These are phyloP conservation scores for Itoplectis maculator DNA, from an alignment of 2,888 invertebrate species.

Conservation along the genomic window DNA sequence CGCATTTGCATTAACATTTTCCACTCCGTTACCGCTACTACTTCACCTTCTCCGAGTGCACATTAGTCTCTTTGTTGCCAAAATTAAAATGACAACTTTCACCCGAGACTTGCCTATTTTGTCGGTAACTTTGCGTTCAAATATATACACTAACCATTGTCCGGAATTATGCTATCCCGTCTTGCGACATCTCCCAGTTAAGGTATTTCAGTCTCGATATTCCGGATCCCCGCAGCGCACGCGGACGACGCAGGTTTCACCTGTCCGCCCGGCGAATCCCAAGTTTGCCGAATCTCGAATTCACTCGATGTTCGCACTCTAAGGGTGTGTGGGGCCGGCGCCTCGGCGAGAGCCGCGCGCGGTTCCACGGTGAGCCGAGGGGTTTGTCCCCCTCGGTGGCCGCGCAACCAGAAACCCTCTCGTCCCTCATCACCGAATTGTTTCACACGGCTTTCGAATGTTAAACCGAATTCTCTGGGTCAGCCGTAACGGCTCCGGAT, in stretches of 20 bases:
- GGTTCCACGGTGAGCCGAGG: no score
- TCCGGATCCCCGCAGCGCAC: constrained; percentile 1
- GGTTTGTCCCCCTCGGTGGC: constrained; percentile 12
- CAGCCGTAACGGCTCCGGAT: constrained; percentile 76
- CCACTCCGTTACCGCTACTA: no score
- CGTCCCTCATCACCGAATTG: constrained; percentile 45
- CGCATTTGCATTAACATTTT: no score
- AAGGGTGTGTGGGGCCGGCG: no score
- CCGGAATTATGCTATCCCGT: not conserved
- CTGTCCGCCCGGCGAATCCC: constrained; percentile 10
- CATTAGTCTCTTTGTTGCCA: no score
- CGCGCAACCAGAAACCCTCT: constrained; percentile 5
- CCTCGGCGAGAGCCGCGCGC: no score
- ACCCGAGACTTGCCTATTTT: not conserved
- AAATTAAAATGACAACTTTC: not conserved
- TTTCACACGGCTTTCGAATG: constrained; percentile 60
- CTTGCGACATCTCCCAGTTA: constrained; percentile 9
- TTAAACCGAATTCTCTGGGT: constrained; percentile 71
- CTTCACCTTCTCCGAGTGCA: no score
- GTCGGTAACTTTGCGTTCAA: not conserved
- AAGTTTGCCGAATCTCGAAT: constrained; percentile 52
- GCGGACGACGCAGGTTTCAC: constrained; percentile 3
- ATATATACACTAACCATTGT: not conserved
- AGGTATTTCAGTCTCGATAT: constrained; percentile 37
- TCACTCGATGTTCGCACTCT: constrained; percentile 50